Base-by-base conservation (phyloP, 2,888 invertebrate species). In the Leptinotarsa haldemani region DNA sequence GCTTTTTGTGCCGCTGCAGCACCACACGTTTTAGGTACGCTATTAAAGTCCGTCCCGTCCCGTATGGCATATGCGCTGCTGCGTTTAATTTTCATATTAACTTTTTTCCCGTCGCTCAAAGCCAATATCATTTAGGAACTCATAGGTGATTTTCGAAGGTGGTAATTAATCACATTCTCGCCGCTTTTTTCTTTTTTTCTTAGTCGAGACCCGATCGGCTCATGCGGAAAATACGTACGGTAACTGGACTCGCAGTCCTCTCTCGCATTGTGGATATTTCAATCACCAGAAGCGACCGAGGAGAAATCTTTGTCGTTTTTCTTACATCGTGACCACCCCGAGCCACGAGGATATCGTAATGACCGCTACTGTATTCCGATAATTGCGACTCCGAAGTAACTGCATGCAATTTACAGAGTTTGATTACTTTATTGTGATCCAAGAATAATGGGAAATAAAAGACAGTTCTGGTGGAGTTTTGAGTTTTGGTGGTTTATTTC, bases 21-120 rank as follows among this genome's bases (percentile, higher is more conserved):
- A 81, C 82, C 81, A 79, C 84, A 85, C 84, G 84, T 84, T 84
- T 84, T 82, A 84, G 84, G 84, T 82, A 84, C 82, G 82, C 85
- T 83, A 85, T 85, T 85, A 84, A 85, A 84, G 77, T 80, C 80
- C 77, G 82, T 83, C 82, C 82, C 56, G 56, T 56, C 56, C 56
- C 85, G 85, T 85, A 85, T 85, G 85, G 84, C 83, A 82, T 84
- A 82, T 83, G 82, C 83, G 82, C 40, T 40, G 40, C 40, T 40
- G 40, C 84, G 82, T 83, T 83, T 83, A 83, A 85, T 85, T 84
- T 84, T 84, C 83, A 82, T 80, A 82, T 85, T 83, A 83, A 81
- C 79, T 78, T 82, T 82, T 82, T 80, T 80, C 77, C 72, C 48
- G 48, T 46, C 46, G 22, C 48, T 66, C 68, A 76, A 77, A 75